Percentiles rank a stretch among this genome's conserved stretches.
phyloP scores from a whole-genome alignment of 2,888 invertebrate species.

The Andrena marginata region DNA sequence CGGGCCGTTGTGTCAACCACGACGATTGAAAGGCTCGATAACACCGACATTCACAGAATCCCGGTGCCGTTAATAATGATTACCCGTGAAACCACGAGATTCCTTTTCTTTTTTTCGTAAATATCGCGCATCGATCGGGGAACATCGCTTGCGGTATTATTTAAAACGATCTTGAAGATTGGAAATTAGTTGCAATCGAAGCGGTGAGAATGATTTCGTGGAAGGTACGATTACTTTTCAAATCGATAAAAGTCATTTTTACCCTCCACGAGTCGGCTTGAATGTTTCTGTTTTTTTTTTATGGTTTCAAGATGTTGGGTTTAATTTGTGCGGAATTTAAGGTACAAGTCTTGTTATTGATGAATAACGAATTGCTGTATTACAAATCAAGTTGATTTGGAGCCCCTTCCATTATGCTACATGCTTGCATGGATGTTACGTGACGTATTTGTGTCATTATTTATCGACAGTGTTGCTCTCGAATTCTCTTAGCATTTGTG shows the following conservation, averaged over 20 bases:
- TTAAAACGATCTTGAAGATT: not conserved
- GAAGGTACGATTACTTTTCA: not conserved
- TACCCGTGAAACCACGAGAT: not conserved
- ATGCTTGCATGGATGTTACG: not conserved
- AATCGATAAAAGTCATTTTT: not conserved
- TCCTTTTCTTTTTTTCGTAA: not conserved
- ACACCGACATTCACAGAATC: not conserved
- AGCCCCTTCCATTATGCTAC: constrained; percentile 31
- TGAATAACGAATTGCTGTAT: too few species aligned
- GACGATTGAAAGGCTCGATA: constrained; percentile 35
- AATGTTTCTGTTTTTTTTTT: not conserved
- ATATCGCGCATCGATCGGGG: not conserved
- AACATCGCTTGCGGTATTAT: not conserved
- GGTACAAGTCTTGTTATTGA: too few species aligned
- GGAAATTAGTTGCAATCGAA: not conserved
- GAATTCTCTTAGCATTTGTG: too few species aligned
- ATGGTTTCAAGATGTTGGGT: not conserved
- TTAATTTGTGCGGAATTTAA: too few species aligned
- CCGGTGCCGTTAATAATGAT: constrained; percentile 5
- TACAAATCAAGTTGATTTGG: not conserved
- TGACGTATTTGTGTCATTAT: not conserved
- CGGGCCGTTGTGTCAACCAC: constrained; percentile 15
- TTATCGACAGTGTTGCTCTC: constrained; percentile 10
- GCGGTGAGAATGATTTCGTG: too few species aligned
- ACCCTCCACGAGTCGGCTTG: not conserved